Evolutionary conservation across 2,113 vertebrate genomes (phyloP), one percentile per base, ranked within the genome.

Genomic region (Nesogale talazaci): DNA sequence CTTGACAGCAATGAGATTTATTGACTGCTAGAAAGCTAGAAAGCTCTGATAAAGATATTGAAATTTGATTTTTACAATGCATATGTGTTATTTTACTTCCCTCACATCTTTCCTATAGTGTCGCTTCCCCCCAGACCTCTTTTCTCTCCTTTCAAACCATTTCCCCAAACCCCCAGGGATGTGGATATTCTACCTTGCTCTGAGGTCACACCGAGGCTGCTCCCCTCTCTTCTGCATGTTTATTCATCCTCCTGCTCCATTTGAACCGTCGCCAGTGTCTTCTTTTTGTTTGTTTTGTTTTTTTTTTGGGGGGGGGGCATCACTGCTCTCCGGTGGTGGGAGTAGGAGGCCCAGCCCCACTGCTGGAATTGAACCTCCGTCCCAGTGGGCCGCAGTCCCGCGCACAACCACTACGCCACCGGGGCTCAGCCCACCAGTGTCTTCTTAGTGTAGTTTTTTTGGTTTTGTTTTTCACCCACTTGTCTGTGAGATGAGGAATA

Each of bases 201-300:
- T 4, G 70, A n/a, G 46, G 81, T 34, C 86, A 23, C 17, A 17
- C 46, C 76, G n/a, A 56, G 16, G 5, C 67, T 46, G 0, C 9
- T 27, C 25, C 46, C 70, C 23, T 63, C n/a, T 2, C 25, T 11
- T 16, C 2, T 81, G 29, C 38, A 63, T 70, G 2, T 63, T 75
- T 75, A 70, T 80, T 56, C 40, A 56, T 86, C 83, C 82, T 94
- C 88, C 84, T 14, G 7, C n/a, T 92, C 59, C 25, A 57, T 75
- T 95, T 90, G 36, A 94, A 70, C 31, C 72, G 46, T 52, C 46
- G 1, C 10, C 46, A 90, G 56, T n/a, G n/a, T 81, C 27, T 27
- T 22, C 56, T 9, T 10, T n/a, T n/a, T n/a, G n/a, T n/a, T n/a
- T 5, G 5, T 9, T 52, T 52, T 52, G 46, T 52, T 52, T 52